Evolutionary conservation across 2,888 invertebrate genomes (phyloP).

Genomic region (Microctonus aethiopoides): DNA sequence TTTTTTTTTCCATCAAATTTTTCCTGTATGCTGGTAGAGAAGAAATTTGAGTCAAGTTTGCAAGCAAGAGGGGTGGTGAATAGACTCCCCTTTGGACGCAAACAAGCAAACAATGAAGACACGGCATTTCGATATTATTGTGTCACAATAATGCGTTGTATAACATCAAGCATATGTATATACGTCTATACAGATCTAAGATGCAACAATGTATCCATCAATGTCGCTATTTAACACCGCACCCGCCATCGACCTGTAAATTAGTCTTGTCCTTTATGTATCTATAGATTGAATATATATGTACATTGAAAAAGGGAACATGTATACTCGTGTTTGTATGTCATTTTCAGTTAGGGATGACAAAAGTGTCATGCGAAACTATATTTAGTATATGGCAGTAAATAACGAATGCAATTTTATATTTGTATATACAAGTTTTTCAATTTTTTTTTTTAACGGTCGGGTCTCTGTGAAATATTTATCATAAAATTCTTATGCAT

Average conservation of each 20-base stretch:
- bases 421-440: not conserved
- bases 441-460: not conserved
- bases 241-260: slow-evolving; percentile 51
- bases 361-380: slow-evolving; percentile 55
- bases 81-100: slow-evolving; percentile 42
- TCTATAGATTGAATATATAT: slow-evolving; percentile 27
- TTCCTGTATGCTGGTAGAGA: not conserved
- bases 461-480: no score
- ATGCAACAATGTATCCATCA: slow-evolving; percentile 62
- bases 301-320: slow-evolving; percentile 51
- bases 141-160: slow-evolving; percentile 54
- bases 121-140: slow-evolving; percentile 55
- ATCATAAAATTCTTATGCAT: no score
- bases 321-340: slow-evolving; percentile 49
- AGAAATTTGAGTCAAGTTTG: slow-evolving; percentile 27
- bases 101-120: slow-evolving; percentile 60
- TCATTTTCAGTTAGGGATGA: slow-evolving; percentile 57
- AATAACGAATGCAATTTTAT: slow-evolving; percentile 7
- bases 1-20: not conserved
- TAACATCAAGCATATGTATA: slow-evolving; percentile 33
- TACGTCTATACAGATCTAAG: not conserved
- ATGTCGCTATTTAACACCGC: slow-evolving; percentile 50
- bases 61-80: slow-evolving; percentile 19
- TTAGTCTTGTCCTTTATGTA: slow-evolving; percentile 54
- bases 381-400: no score